Conservation (phyloP, 2,888 invertebrate genomes). For the Nomada goodeniana region DNA sequence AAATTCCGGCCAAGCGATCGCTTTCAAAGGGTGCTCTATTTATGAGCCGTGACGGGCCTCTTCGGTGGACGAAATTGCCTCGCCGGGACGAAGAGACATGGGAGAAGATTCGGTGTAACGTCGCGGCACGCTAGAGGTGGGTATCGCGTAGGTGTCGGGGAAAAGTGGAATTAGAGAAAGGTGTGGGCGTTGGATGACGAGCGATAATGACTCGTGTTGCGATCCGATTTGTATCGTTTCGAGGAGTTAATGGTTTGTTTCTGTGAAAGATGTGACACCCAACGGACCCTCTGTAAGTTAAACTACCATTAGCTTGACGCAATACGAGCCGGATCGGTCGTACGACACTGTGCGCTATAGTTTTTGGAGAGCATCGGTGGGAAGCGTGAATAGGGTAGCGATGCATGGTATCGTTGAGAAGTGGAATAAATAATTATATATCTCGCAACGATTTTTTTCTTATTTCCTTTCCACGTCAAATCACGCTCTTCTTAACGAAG, state of each 20-base stretch:
- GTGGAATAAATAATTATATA: no score
- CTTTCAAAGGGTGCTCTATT: constrained; percentile 49
- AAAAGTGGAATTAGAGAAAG: no score
- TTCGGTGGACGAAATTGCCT: constrained; percentile 1
- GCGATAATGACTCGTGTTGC: constrained; percentile 7
- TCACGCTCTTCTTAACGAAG: background rate
- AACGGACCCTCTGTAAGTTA: background rate
- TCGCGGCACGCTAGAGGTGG: background rate
- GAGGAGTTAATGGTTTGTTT: background rate
- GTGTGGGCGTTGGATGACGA: background rate
- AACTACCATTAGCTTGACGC: background rate
- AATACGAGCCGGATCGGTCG: background rate
- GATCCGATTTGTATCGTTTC: constrained; percentile 5
- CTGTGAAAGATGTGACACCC: constrained; percentile 1
- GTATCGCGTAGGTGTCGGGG: background rate
- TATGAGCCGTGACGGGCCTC: constrained; percentile 39
- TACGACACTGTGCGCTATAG: no score
- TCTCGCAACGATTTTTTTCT: background rate
- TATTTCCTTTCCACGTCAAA: background rate
- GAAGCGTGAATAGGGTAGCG: no score
- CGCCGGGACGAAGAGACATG: background rate
- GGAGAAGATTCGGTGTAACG: background rate
- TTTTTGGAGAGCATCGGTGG: no score
- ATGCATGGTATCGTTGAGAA: no score
- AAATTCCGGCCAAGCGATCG: constrained; percentile 52